Conservation (phyloP, 2,888 invertebrate species). For the Yponomeuta sedellus region DNA sequence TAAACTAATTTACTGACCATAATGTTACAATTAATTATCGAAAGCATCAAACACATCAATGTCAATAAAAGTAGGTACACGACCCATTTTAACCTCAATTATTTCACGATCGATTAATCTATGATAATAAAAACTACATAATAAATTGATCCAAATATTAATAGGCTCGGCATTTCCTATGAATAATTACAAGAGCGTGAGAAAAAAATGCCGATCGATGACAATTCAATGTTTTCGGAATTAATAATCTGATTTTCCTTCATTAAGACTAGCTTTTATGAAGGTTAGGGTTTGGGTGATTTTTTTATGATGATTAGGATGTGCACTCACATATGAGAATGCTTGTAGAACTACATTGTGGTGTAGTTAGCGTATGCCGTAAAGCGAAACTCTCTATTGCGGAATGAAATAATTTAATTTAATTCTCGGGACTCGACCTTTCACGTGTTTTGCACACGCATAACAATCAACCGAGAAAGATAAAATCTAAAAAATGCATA, state of each 20-base stretch:
- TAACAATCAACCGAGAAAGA: too few species aligned
- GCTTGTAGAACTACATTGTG: too few species aligned
- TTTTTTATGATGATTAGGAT: not conserved
- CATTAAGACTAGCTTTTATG: not conserved
- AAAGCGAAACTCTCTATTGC: too few species aligned
- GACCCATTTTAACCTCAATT: not conserved
- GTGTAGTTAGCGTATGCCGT: too few species aligned
- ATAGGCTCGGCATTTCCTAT: not conserved
- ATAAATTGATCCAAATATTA: not conserved
- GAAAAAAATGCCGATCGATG: conserved; percentile 8
- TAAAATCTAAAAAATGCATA: too few species aligned
- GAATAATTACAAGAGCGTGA: conserved; percentile 3
- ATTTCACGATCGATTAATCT: not conserved
- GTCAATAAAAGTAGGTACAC: not conserved
- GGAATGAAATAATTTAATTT: too few species aligned
- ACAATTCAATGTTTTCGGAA: conserved; percentile 7
- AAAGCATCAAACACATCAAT: not conserved
- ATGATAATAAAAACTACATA: not conserved
- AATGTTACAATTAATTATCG: not conserved
- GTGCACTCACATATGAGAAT: not conserved
- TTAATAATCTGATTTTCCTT: not conserved
- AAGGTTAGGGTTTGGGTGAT: not conserved
- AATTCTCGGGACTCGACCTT: too few species aligned
- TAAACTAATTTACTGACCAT: not conserved
- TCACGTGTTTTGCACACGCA: too few species aligned